Conservation (phyloP, 2,113 vertebrate genomes). For the Colius striatus region DNA sequence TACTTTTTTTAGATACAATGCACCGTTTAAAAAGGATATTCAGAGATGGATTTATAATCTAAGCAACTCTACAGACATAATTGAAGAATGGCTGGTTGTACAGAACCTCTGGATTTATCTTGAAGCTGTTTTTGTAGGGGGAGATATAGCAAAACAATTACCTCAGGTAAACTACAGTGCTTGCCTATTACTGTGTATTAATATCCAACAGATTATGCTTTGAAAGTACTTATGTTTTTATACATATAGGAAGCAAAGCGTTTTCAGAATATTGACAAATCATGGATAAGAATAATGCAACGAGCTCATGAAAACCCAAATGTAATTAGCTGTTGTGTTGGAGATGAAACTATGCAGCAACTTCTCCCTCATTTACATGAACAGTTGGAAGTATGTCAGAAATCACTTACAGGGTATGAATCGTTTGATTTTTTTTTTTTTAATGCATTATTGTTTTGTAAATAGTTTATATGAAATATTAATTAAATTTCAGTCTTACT, state of each 20-base stretch:
- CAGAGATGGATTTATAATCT: constrained; percentile 81
- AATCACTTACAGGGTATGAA: constrained; percentile 81
- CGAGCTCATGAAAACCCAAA: constrained; percentile 78
- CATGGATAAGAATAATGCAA: constrained; percentile 83
- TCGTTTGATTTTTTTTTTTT: neutral
- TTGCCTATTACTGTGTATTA: neutral
- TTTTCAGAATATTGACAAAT: constrained; percentile 83
- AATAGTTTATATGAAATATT: neutral
- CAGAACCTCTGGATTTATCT: constrained; percentile 85
- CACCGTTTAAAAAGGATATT: constrained; percentile 80
- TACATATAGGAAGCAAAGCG: constrained; percentile 79
- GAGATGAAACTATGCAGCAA: constrained; percentile 80
- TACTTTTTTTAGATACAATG: constrained; percentile 70
- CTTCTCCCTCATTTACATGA: constrained; percentile 80
- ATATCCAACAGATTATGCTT: neutral
- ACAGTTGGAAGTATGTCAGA: constrained; percentile 82
- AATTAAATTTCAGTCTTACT: neutral
- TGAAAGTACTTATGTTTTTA: neutral
- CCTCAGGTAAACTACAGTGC: constrained; percentile 74
- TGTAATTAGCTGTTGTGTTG: constrained; percentile 79
- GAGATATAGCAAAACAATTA: constrained; percentile 82
- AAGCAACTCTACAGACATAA: constrained; percentile 76
- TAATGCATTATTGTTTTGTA: neutral
- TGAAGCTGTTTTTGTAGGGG: constrained; percentile 83
- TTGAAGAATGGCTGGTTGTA: constrained; percentile 83